Percentiles rank a stretch among this genome's conserved stretches.
Conservation (phyloP, 1,140 invertebrate genomes). For the Bombus soroeensis region DNA sequence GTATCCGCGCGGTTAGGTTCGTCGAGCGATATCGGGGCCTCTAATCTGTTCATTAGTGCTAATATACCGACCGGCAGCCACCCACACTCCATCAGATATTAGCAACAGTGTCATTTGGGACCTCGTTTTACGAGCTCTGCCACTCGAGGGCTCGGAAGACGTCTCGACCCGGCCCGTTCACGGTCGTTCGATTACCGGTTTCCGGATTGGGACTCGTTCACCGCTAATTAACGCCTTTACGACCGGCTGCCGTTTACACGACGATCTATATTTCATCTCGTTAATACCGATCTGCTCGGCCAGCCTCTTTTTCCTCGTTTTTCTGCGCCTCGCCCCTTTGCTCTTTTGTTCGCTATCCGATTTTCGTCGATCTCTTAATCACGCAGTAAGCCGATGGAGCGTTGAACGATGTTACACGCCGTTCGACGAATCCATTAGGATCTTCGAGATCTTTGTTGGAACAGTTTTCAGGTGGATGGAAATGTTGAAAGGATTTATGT, state of each 20-base stretch:
- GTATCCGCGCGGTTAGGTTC: constrained; percentile 5
- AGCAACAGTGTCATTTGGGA: constrained; percentile 66
- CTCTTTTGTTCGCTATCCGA: no score
- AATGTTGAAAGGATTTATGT: no score
- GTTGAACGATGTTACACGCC: neutral
- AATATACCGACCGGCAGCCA: constrained; percentile 73
- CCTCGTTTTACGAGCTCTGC: constrained; percentile 50
- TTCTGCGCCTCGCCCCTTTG: neutral
- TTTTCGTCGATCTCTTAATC: constrained; percentile 2
- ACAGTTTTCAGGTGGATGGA: no score
- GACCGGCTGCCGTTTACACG: constrained; percentile 3
- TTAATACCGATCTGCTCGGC: neutral
- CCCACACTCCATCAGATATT: constrained; percentile 70
- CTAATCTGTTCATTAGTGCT: constrained; percentile 79
- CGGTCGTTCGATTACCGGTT: constrained; percentile 21
- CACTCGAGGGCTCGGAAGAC: constrained; percentile 6
- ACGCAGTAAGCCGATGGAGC: neutral
- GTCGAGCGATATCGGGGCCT: constrained; percentile 68
- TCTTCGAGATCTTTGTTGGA: neutral
- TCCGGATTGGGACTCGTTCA: neutral
- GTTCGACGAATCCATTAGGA: neutral
- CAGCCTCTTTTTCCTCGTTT: neutral
- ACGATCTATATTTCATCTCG: constrained; percentile 1
- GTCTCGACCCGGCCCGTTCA: neutral
- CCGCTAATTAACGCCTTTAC: constrained; percentile 26